Base-by-base conservation (phyloP, 2,797 vertebrate species). In the Acanthornis magna region DNA sequence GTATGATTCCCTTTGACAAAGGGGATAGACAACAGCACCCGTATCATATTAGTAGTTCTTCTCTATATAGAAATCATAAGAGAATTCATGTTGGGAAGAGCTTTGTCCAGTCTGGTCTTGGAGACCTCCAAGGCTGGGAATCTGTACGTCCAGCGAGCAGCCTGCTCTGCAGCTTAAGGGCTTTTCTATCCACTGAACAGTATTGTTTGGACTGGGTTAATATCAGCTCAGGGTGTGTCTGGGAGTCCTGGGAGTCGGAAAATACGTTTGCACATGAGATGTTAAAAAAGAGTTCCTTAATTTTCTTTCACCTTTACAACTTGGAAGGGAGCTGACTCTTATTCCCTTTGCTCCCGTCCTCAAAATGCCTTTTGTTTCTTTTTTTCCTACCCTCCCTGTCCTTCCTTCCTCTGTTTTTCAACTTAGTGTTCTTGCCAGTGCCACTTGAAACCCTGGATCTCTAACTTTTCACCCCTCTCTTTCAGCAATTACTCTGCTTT, bases 301-400 rank as follows among this genome's bases (percentile, higher is more conserved):
- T 53, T 73, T 90, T 61, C 23, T 43, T 85, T 50, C 16, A 10
- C 22, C 47, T 86, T 88, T 47, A 50, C 16, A 50, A 10, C 11
- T 42, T 76, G 12, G 14, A 70, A 62, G 16, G 13, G 21, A 32
- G 2, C 7, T 63, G 50, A 4, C 10, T 54, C 19, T 51, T 78
- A 34, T 3, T 8, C 4, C 3, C 5, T 78, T 75, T 48, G 7
- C 5, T 65, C 8, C 62, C 3, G 0, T 48, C 1, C 0, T 91
- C 32, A 68, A 34, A 76, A 53, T 16, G 61, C 9, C 5, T 89
- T 89, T 84, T 71, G 18, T 55, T 13, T 75, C 18, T 67, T 4
- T 27, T 63, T 76, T 30, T 71, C 9, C 32, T 66, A 5, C 9
- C 6, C 22, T 70, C 25, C 18, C 5, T 30, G 26, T 71, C 78